Conservation (phyloP, 2,888 invertebrate species). For the Lithophane leautieri region DNA sequence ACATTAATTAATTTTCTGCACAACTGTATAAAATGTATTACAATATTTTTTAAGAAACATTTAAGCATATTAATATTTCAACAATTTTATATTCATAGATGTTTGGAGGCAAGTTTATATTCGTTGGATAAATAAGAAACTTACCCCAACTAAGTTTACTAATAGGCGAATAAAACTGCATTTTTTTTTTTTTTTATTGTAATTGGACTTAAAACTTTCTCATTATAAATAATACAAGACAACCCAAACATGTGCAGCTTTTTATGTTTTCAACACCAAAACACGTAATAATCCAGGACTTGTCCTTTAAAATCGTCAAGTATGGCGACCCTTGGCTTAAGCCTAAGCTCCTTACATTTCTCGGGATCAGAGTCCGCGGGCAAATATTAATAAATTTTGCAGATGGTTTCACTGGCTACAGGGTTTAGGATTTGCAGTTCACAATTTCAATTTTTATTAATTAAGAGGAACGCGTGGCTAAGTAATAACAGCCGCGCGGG, state of each 20-base stretch:
- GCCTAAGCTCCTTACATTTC: slow-evolving; percentile 57
- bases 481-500: too few relatives aligned
- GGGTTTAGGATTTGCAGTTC: slow-evolving; percentile 15
- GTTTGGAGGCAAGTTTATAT: neutral
- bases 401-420: slow-evolving; percentile 21
- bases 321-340: slow-evolving; percentile 42
- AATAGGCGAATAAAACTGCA: neutral
- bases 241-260: neutral
- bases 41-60: too few relatives aligned
- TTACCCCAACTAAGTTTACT: neutral
- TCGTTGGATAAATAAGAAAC: neutral
- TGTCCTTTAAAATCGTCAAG: slow-evolving; percentile 39
- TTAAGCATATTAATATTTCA: too few relatives aligned
- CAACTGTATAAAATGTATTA: too few relatives aligned
- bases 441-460: neutral
- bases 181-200: neutral
- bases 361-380: slow-evolving; percentile 34
- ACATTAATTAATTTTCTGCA: too few relatives aligned
- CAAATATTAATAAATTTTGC: slow-evolving; percentile 62
- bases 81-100: too few relatives aligned
- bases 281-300: slow-evolving; percentile 25
- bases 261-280: slow-evolving; percentile 13
- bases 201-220: neutral
- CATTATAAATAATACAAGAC: neutral
- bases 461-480: too few relatives aligned